Percentiles rank a stretch among this genome's conserved stretches.
phyloP scores from a whole-genome alignment of 92 coral and sea anemone species.

The Porites lobata region DNA sequence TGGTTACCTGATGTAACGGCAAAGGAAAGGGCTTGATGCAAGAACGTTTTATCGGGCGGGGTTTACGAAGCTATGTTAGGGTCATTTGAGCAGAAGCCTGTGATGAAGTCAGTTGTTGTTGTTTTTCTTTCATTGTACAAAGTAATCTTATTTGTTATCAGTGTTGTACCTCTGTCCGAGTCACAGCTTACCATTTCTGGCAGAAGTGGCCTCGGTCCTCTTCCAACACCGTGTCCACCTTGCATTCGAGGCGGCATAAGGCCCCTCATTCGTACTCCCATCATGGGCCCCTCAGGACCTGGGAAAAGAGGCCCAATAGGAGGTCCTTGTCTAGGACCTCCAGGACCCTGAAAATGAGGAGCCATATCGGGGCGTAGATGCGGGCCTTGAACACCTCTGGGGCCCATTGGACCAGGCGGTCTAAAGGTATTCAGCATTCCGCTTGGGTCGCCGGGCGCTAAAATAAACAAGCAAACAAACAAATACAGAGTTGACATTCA shows the following conservation, averaged over 20 bases:
- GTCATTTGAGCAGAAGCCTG: no score
- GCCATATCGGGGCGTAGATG: slow-evolving; percentile 78
- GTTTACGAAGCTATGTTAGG: no score
- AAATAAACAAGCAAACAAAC: background rate
- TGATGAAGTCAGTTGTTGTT: no score
- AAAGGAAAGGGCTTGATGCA: no score
- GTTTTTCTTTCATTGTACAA: no score
- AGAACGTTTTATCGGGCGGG: no score
- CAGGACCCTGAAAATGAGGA: slow-evolving; percentile 92
- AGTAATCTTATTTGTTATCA: no score
- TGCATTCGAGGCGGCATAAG: slow-evolving; percentile 93
- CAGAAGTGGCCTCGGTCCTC: slow-evolving; percentile 82
- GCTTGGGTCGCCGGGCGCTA: slow-evolving; percentile 80
- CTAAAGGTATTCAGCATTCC: slow-evolving; percentile 63
- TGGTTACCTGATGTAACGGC: no score
- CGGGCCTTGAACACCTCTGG: slow-evolving; percentile 90
- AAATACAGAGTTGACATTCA: background rate
- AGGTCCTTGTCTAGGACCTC: slow-evolving; percentile 91
- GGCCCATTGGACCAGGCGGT: slow-evolving; percentile 90
- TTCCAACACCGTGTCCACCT: slow-evolving; percentile 71
- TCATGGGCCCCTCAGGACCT: slow-evolving; percentile 84
- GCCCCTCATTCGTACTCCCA: slow-evolving; percentile 84
- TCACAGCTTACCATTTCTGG: slow-evolving; percentile 90
- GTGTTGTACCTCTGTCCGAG: no score
- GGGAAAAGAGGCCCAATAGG: slow-evolving; percentile 87